These are phyloP conservation scores for Vespertilio murinus DNA, from an alignment of 2,797 vertebrate species.

Conservation along the genomic window DNA sequence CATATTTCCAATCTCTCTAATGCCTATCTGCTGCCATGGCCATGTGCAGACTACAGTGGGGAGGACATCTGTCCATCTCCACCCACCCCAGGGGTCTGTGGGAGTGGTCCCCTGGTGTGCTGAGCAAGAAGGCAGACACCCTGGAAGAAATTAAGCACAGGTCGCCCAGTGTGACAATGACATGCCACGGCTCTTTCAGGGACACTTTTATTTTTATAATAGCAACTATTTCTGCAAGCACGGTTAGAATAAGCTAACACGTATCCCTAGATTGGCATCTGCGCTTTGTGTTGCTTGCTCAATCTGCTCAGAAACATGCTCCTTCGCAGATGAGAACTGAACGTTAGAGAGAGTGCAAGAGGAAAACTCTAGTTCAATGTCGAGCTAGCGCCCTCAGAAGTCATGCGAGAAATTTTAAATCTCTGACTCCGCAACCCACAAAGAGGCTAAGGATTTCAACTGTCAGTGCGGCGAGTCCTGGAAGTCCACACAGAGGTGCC, in stretches of 20 bases:
- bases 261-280: too few relatives aligned
- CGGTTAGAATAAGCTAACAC: fast-evolving
- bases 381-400: not conserved
- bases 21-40: not conserved
- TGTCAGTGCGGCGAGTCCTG: not conserved
- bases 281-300: not conserved
- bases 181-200: fast-evolving
- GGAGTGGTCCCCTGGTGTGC: not conserved
- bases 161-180: fast-evolving
- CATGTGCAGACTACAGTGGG: not conserved
- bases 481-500: not conserved
- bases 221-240: not conserved
- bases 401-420: not conserved
- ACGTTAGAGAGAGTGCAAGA: not conserved
- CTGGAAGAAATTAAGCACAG: not conserved
- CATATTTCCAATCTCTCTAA: not conserved
- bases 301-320: not conserved
- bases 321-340: not conserved
- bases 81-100: fast-evolving
- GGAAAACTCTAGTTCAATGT: not conserved
- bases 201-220: not conserved
- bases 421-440: not conserved
- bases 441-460: not conserved
- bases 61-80: not conserved
- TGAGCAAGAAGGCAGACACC: fast-evolving